Base-by-base conservation (phyloP, 2,113 vertebrate species). In the Catagonus wagneri region DNA sequence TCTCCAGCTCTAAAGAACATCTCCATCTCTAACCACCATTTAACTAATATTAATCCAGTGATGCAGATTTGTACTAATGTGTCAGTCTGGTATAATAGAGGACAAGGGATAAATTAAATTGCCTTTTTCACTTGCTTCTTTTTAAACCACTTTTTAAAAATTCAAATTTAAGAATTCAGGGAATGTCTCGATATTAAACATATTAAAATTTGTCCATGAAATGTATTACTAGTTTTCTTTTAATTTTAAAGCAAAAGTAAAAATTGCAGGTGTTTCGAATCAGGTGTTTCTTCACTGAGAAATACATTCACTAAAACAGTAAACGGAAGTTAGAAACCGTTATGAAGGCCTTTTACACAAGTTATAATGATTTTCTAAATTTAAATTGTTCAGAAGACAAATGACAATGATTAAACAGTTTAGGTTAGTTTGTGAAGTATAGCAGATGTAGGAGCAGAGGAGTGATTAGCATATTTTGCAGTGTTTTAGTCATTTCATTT, bases 281-380 rank as follows among this genome's bases (percentile, higher is more conserved):
- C 78, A 96, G 96, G 90, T 96, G 92, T 94, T 93, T 98, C 96
- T 98, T 96, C 97, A 97, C 91, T 96, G 80, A 94, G 88, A n/a
- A 78, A 56, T 96, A 94, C 94, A 95, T 80, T 90, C 96, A 88
- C 94, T 96, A 94, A 97, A 98, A 97, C 90, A 97, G 94, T 95
- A 87, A 96, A 96, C 94, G 54, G 39, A 84, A 86, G 25, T 98
- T 97, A 89, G 93, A 97, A 95, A 97, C 96, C 97, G 96, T 98
- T 96, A 93, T 83, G 96, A 95, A 68, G n/a, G 52, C 68, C 84
- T 97, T 97, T 97, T 74, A 94, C 66, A 92, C 54, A 94, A 97
- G 89, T 91, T 96, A 94, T 95, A 98, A 93, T 98, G 95, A 92
- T 91, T 90, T 97, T 98, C 95, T 97, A 96, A 97, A 71, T 97